phyloP scores from a whole-genome alignment of 1,140 invertebrate species.

The Pseudoatta argentina region DNA sequence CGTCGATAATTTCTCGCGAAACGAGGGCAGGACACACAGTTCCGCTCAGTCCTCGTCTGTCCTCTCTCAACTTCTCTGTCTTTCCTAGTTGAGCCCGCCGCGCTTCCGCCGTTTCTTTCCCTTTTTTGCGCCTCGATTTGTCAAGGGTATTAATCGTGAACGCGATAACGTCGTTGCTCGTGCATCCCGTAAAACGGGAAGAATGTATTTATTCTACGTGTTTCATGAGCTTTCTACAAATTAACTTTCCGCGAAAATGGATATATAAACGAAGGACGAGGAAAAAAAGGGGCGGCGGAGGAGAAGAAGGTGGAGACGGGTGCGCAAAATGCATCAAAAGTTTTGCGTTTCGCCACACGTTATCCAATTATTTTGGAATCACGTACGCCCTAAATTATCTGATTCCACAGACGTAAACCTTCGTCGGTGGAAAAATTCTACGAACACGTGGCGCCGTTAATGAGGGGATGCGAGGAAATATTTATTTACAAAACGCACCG shows the following conservation, averaged over 20 bases:
- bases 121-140: slow-evolving; percentile 62
- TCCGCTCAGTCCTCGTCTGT: not conserved
- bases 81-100: not conserved
- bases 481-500: slow-evolving; percentile 32
- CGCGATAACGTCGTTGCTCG: slow-evolving; percentile 79
- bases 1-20: slow-evolving; percentile 57
- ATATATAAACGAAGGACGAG: slow-evolving; percentile 23
- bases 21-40: slow-evolving; percentile 56
- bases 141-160: slow-evolving; percentile 69
- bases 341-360: slow-evolving; percentile 41
- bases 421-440: not conserved
- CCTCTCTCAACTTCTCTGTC: not conserved
- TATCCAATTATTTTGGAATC: slow-evolving; percentile 74
- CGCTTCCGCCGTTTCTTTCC: slow-evolving; percentile 20
- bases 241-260: slow-evolving; percentile 78
- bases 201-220: slow-evolving; percentile 81
- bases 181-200: slow-evolving; percentile 77
- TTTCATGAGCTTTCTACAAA: slow-evolving; percentile 79
- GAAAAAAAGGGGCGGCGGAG: not conserved
- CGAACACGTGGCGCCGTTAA: not conserved
- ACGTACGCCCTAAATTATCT: slow-evolving; percentile 71
- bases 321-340: slow-evolving; percentile 66
- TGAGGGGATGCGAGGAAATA: slow-evolving; percentile 3
- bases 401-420: slow-evolving; percentile 7
- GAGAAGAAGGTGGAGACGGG: not conserved